Percentiles rank a stretch among this genome's conserved stretches.
Conservation (phyloP, 2,113 vertebrate genomes). For the Campylomormyrus numenius region DNA sequence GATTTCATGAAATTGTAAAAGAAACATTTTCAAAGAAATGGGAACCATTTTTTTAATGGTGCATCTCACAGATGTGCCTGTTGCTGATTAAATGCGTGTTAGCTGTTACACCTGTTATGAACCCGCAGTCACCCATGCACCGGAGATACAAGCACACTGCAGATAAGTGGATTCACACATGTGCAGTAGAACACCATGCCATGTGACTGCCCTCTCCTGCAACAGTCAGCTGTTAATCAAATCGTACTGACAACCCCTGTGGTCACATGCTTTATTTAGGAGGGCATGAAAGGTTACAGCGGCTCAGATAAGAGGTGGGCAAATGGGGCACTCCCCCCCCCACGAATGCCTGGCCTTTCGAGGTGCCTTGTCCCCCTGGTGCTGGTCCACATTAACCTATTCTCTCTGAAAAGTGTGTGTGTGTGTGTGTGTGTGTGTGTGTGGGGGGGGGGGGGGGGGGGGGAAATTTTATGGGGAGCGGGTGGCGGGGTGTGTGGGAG, state of each 20-base stretch:
- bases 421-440: no score
- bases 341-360: not conserved
- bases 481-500: no score
- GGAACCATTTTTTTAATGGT: not conserved
- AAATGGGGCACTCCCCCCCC: not conserved
- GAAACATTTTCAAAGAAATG: not conserved
- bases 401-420: not conserved
- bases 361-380: no score
- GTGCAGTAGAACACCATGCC: not conserved
- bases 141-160: not conserved
- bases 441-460: no score
- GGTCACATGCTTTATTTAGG: constrained; percentile 7
- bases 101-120: not conserved
- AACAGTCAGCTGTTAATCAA: not conserved
- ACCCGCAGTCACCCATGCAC: not conserved
- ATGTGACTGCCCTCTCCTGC: not conserved
- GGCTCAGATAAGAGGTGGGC: not conserved
- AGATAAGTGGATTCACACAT: not conserved
- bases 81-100: not conserved
- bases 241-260: not conserved
- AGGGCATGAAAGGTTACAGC: not conserved
- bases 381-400: not conserved
- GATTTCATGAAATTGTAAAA: not conserved
- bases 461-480: no score
- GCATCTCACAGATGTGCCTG: not conserved